A percentile compares a stretch with the other conserved stretches of the same genome.
phyloP scores from a whole-genome alignment of 1,140 invertebrate species.

The Chelonus insularis region DNA sequence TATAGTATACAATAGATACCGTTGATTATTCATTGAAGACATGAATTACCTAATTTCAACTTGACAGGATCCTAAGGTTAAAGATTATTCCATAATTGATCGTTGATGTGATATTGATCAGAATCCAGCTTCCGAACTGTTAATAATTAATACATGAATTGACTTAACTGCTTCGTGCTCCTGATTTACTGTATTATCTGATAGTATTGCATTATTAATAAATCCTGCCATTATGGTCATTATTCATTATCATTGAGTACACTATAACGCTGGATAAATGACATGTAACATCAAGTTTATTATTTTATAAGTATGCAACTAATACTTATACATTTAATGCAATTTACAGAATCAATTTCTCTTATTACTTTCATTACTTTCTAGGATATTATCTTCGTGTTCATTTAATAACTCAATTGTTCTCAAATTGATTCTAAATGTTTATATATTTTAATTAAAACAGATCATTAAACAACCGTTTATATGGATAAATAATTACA shows the following conservation, averaged over 20 bases:
- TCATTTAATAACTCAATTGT: neutral
- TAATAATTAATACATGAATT: neutral
- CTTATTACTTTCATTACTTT: neutral
- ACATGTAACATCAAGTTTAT: neutral
- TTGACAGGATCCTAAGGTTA: no score
- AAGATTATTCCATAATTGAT: no score
- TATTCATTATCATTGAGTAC: no score
- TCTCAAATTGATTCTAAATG: neutral
- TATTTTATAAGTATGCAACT: neutral
- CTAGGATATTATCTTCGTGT: neutral
- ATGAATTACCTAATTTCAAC: no score
- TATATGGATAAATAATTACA: neutral
- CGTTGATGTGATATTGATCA: no score
- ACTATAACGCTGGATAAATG: slow-evolving; percentile 14
- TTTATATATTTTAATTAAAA: neutral
- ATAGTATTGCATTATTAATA: slow-evolving; percentile 26
- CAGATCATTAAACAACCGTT: neutral
- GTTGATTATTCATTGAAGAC: neutral
- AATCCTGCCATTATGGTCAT: slow-evolving; percentile 23
- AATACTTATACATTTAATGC: neutral
- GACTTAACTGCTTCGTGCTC: slow-evolving; percentile 12
- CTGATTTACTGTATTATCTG: slow-evolving; percentile 1
- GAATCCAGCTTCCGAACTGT: no score
- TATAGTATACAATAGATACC: neutral
- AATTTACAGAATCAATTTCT: neutral